Evolutionary conservation across 2,888 invertebrate species (phyloP).

Genomic region (Acronicta leporina): DNA sequence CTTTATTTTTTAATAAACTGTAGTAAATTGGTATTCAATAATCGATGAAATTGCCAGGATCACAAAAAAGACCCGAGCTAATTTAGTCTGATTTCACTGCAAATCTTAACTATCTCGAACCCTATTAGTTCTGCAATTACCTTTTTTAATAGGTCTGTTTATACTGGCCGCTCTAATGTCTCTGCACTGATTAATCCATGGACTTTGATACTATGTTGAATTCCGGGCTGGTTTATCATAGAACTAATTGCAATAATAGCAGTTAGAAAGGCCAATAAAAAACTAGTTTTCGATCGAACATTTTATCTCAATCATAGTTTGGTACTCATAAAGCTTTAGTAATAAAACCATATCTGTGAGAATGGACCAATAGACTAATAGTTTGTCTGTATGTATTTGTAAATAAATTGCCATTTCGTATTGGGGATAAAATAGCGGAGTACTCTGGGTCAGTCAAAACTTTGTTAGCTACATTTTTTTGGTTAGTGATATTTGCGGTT

Average conservation of each 20-base stretch:
- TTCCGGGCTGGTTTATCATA: conserved; percentile 57
- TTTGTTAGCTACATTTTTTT: conserved; percentile 21
- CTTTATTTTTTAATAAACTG: not conserved
- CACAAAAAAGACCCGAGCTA: conserved; percentile 18
- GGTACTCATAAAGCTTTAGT: conserved; percentile 34
- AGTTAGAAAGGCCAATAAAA: conserved; percentile 63
- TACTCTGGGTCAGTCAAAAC: conserved; percentile 31
- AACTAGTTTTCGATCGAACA: conserved; percentile 61
- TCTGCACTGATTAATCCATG: conserved; percentile 45
- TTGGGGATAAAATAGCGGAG: conserved; percentile 16
- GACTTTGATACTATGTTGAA: conserved; percentile 42
- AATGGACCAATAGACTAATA: conserved; percentile 50
- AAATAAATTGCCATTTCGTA: conserved; percentile 38
- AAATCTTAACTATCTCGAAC: conserved; percentile 14
- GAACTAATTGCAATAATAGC: conserved; percentile 64
- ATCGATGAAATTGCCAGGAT: conserved; percentile 29
- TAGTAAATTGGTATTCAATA: conserved; percentile 5
- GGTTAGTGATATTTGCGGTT: no score
- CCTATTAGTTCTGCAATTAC: conserved; percentile 38
- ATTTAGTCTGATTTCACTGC: conserved; percentile 29
- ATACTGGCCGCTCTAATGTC: conserved; percentile 34
- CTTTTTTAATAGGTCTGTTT: conserved; percentile 36
- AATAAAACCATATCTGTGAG: conserved; percentile 58
- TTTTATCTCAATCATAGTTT: conserved; percentile 52
- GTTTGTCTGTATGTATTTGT: conserved; percentile 32